These are phyloP conservation scores for Shinisaurus crocodilurus DNA, from an alignment of 2,113 vertebrate genomes.

Conservation along the genomic window DNA sequence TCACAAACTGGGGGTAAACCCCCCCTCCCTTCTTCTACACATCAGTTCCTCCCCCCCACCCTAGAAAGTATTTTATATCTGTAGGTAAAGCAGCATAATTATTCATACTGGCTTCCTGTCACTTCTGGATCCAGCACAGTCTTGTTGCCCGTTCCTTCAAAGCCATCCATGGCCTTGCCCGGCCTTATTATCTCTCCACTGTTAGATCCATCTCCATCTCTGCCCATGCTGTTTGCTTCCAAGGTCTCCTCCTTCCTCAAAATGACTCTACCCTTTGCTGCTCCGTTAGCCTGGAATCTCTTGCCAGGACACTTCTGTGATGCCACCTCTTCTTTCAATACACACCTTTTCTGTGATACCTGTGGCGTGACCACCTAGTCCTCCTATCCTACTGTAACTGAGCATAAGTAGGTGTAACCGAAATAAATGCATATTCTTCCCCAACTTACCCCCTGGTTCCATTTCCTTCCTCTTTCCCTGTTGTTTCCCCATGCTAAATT, in stretches of 20 bases:
- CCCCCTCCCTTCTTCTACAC: neutral
- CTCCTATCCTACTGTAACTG: no score
- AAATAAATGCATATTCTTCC: no score
- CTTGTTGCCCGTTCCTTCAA: neutral
- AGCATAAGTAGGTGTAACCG: no score
- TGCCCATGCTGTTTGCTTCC: neutral
- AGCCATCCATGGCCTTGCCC: neutral
- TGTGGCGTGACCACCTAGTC: no score
- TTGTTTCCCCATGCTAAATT: no score
- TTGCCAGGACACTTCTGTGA: neutral
- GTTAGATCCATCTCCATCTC: neutral
- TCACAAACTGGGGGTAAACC: neutral
- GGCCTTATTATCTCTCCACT: neutral
- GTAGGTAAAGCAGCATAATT: neutral
- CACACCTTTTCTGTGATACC: no score
- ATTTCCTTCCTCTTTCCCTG: no score
- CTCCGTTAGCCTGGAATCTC: neutral
- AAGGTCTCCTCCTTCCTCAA: neutral
- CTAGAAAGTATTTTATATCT: neutral
- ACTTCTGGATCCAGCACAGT: neutral
- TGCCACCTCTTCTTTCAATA: slow-evolving; percentile 50
- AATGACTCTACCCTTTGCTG: neutral
- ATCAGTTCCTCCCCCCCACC: neutral
- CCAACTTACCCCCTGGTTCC: no score
- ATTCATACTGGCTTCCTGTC: neutral